Conservation (phyloP, 2,113 vertebrate genomes). For the Motacilla alba region DNA sequence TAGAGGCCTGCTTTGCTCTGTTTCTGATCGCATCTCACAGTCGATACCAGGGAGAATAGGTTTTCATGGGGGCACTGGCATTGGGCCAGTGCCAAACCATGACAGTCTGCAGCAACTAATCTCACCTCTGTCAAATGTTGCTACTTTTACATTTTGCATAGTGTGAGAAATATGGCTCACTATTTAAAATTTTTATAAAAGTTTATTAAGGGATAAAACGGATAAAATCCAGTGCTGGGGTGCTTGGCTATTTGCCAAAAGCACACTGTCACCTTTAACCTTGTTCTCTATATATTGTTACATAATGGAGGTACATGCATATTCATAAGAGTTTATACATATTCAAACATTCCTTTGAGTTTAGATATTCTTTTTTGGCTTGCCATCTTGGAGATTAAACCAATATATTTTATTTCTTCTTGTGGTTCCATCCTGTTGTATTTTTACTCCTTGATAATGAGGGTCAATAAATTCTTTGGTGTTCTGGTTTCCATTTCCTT, state of each 20-base stretch:
- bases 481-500: neutral
- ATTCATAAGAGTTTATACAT: neutral
- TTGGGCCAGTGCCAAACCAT: too few relatives aligned
- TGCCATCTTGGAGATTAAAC: neutral
- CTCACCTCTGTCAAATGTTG: neutral
- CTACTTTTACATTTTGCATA: neutral
- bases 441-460: neutral
- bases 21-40: too few relatives aligned
- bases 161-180: neutral
- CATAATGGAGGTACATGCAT: neutral
- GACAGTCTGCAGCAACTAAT: neutral
- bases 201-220: neutral
- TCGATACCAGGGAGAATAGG: too few relatives aligned
- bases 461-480: neutral
- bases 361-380: neutral
- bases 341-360: neutral
- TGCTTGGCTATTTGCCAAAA: neutral
- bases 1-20: too few relatives aligned
- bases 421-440: neutral
- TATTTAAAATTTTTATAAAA: neutral
- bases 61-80: too few relatives aligned
- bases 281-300: neutral
- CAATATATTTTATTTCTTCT: neutral
- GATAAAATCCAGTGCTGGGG: neutral
- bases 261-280: neutral